These are phyloP conservation scores for Acridotheres tristis DNA, from an alignment of 2,797 vertebrate genomes.

Conservation along the genomic window DNA sequence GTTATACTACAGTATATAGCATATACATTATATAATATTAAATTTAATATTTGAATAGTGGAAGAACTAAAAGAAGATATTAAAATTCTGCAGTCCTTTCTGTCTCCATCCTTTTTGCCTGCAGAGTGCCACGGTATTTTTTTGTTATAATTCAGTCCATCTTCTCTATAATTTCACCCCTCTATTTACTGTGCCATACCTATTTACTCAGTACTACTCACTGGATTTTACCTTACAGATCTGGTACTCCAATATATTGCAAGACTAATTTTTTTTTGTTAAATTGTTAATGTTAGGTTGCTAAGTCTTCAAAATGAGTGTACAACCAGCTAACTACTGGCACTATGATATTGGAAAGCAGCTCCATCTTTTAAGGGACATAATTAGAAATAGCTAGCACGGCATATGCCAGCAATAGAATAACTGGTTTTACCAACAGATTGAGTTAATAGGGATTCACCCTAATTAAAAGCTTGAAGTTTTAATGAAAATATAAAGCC, in stretches of 20 bases:
- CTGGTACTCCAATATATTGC: not conserved
- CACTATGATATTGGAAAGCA: not conserved
- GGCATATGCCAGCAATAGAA: not conserved
- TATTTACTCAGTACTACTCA: not conserved
- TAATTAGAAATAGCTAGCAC: not conserved
- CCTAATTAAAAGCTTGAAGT: conserved; percentile 13
- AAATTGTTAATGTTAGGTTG: not conserved
- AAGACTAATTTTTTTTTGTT: not conserved
- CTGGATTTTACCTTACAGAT: not conserved
- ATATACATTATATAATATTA: not conserved
- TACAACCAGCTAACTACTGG: not conserved
- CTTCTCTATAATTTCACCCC: not conserved
- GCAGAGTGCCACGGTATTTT: not conserved
- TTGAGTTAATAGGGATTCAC: conserved; percentile 4
- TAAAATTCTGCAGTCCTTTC: not conserved
- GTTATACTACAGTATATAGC: not conserved
- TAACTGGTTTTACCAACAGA: not conserved
- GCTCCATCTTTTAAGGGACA: not conserved
- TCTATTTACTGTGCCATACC: not conserved
- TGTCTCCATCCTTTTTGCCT: not conserved
- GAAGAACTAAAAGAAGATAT: not conserved
- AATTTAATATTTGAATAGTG: not conserved
- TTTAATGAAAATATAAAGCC: conserved; percentile 2
- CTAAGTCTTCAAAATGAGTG: not conserved
- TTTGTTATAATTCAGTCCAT: not conserved